Base-by-base conservation (phyloP, 2,888 invertebrate species). In the Incurvaria masculella region DNA sequence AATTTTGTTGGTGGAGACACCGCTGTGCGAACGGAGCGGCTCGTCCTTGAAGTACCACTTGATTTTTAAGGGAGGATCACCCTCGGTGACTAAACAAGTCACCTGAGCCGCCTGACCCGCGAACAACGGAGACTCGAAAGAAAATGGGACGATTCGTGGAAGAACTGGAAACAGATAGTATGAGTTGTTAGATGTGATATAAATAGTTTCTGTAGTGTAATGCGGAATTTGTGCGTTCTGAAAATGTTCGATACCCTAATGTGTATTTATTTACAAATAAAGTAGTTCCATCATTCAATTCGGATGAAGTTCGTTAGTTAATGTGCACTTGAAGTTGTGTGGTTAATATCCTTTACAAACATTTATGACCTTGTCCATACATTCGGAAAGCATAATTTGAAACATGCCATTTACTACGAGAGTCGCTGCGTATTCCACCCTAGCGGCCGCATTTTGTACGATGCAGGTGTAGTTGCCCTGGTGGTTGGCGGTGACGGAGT, bases 131-230 rank as follows among this genome's bases (percentile, higher is more conserved):
- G 83, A 82, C 67, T 89, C 89, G 71, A 91, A 90, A 68, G 84
- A 83, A 75, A 91, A 91, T 61, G 90, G 89, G 70, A 82, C 86
- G 72, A 91, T 89, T 71, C 85, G 87, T 66, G 91, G 91, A 63
- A 85, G 67, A 74, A 91, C 91, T 91, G 85, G 71, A 86, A 84
- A 74, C 61, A 75, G 52, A 55, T 55, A 43, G 19, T 10, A n/a
- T 27, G 14, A 11, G 27, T 27, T 8, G 10, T 11, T 11, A 33
- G 6, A 33, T 33, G 33, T 14, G 33, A 33, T 14, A 10, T 6
- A 33, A 14, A n/a, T n/a, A n/a, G n/a, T n/a, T n/a, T n/a, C n/a
- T n/a, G n/a, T n/a, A n/a, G n/a, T n/a, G n/a, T n/a, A n/a, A n/a
- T n/a, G n/a, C n/a, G n/a, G n/a, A n/a, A n/a, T n/a, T n/a, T n/a